Base-by-base conservation (phyloP, 2,797 vertebrate species). In the Babyrousa celebensis region DNA sequence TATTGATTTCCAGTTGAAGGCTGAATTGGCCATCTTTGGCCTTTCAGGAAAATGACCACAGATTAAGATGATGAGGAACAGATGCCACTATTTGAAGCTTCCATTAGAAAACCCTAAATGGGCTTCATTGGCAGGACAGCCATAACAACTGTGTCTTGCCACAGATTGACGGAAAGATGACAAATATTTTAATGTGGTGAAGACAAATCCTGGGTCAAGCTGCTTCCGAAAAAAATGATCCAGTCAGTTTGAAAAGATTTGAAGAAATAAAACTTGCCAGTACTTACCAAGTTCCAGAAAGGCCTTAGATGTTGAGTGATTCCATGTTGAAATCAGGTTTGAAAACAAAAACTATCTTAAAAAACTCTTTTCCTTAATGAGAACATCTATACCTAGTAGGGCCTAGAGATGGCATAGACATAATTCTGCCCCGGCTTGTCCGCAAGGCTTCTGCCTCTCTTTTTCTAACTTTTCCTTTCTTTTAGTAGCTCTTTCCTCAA, bases 1-100 rank as follows among this genome's bases (percentile, higher is more conserved):
- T 96, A 97, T 97, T 97, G 97, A 94, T 97, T 97, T 97, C 92
- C 96, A 97, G 83, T 80, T 79, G 88, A 65, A 48, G 95, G 94
- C 96, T 92, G 63, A 94, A 94, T 93, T 98, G 96, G 91, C 95
- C 94, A 97, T 97, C 85, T 83, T 89, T 94, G 93, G 95, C 93
- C 96, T 96, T 97, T 97, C 85, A 97, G 95, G 96, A 98, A 97
- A 97, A 95, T 97, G 96, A 96, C 96, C 97, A 96, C 95, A 86
- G 84, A 91, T 97, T 97, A 91, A 96, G 91, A 95, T 97, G 96
- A 98, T 96, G 94, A 94, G 80, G 83, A 97, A 95, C 96, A 98
- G 96, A 97, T 96, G 97, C 72, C 36, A 85, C 70, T 65, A 75
- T 88, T 92, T 85, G 88, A 95, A 97, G 60, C 83, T 95, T 94